Base-by-base conservation (phyloP, 2,113 vertebrate genomes). In the Phyllostomus hastatus region DNA sequence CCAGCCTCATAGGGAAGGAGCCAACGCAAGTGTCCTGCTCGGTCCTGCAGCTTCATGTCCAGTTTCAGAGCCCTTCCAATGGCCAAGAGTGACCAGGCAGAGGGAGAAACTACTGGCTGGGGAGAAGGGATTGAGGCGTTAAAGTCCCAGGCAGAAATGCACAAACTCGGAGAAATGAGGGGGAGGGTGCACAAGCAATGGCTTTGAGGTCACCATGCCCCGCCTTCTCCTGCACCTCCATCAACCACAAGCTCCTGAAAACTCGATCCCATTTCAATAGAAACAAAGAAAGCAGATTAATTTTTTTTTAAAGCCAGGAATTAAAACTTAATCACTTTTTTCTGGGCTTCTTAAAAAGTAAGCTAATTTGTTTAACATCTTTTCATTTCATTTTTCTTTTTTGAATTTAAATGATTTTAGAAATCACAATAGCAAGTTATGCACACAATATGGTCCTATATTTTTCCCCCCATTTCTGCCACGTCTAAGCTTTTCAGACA, bases 241-340 rank as follows among this genome's bases (percentile, higher is more conserved):
- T 90, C 78, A 54, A 97, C 67, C 33, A 69, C 0, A 6, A 85
- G 76, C 64, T 96, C 93, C 24, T 57, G 91, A 85, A 97, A 48
- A 91, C 85, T 91, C 81, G 85, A 92, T 82, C 46, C 78, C 72
- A 80, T 78, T 90, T 96, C 67, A 96, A 95, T 95, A 96, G 64
- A 95, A 96, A 97, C 57, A 88, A 1, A 50, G 83, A 97, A 95
- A 12, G 57, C 67, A 73, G 92, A 96, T 90, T 88, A 95, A 73
- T 80, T 8, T 73, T 93, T 97, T 91, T 92, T 90, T 59, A 88
- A 67, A 88, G 97, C 92, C 94, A 97, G 90, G 93, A 97, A 94
- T 70, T 72, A 17, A 10, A 90, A 38, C 19, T n/a, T 75, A 82
- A 57, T 50, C 22, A 72, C 50, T 86, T 75, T 75, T 59, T 95